Evolutionary conservation across 2,113 vertebrate genomes (phyloP), one percentile per base, ranked within the genome.

Genomic region (Ammodytes marinus): DNA sequence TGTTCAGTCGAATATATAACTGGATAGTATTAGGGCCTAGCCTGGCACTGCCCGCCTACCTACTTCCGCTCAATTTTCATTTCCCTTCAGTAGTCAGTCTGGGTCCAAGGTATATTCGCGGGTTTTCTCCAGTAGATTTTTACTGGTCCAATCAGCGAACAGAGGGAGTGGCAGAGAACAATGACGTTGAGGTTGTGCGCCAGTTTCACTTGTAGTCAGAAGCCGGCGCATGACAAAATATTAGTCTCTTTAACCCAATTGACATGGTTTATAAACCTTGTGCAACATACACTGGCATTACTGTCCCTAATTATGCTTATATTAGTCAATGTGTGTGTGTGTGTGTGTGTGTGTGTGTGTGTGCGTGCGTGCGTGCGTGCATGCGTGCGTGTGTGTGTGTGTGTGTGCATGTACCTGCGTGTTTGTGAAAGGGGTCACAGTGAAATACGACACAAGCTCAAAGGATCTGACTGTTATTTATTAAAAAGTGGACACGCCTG

Each of bases 401-500:
- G 19, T 58, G 52, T n/a, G 14, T 13, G n/a, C 27, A 27, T 27
- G 27, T 27, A 27, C 27, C 27, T 27, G 27, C 27, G 27, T 27
- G 27, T 27, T 27, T 27, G 42, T 61, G 14, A 49, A 14, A 71
- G 27, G 46, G 39, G 73, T 66, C 4, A 13, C 42, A 57, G 76
- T 1, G 49, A 50, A 27, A 39, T 15, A 43, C 61, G 0, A 8
- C 43, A 54, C 14, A 8, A 75, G 65, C 60, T 40, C 74, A 12
- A 57, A 54, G 68, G 64, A 74, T 59, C 46, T 3, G 2, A 59
- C 66, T 77, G 75, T 76, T 70, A 85, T 86, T 64, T 76, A 75
- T 65, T 64, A 84, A 71, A 74, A 79, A 69, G 82, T 77, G 85
- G 88, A 90, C 78, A 58, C 66, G 83, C 59, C 74, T 45, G 63